phyloP scores from a whole-genome alignment of 2,888 invertebrate genomes.

The Eurytoma californica region DNA sequence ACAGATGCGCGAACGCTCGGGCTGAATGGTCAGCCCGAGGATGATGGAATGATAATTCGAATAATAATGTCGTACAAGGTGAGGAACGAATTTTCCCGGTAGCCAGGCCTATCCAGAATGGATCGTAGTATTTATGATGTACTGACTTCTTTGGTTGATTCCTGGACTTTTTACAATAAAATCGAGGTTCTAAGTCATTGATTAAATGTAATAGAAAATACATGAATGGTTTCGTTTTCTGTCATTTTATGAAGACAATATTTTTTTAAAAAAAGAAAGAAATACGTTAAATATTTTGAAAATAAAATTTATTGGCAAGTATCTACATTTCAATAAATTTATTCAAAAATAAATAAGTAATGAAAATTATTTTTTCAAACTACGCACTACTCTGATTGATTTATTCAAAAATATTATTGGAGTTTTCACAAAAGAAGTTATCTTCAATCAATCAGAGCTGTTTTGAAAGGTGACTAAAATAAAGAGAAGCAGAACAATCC shows the following conservation, averaged over 20 bases:
- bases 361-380: not conserved
- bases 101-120: not conserved
- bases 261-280: too few species aligned
- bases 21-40: not conserved
- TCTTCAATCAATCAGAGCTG: not conserved
- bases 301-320: too few species aligned
- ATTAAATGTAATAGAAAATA: too few species aligned
- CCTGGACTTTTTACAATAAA: too few species aligned
- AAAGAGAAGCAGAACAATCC: not conserved
- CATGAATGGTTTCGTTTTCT: too few species aligned
- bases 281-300: too few species aligned
- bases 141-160: not conserved
- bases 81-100: slow-evolving; percentile 41
- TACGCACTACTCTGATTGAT: not conserved
- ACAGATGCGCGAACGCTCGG: slow-evolving; percentile 40
- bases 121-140: not conserved
- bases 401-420: not conserved
- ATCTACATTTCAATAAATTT: too few species aligned
- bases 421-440: not conserved
- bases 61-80: slow-evolving; percentile 51
- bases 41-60: slow-evolving; percentile 43
- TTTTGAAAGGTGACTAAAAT: not conserved
- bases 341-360: too few species aligned
- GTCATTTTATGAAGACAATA: too few species aligned
- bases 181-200: too few species aligned